These are phyloP conservation scores for Drosophila aff. DNA, from an alignment of 1,140 invertebrate genomes.

Conservation along the genomic window DNA sequence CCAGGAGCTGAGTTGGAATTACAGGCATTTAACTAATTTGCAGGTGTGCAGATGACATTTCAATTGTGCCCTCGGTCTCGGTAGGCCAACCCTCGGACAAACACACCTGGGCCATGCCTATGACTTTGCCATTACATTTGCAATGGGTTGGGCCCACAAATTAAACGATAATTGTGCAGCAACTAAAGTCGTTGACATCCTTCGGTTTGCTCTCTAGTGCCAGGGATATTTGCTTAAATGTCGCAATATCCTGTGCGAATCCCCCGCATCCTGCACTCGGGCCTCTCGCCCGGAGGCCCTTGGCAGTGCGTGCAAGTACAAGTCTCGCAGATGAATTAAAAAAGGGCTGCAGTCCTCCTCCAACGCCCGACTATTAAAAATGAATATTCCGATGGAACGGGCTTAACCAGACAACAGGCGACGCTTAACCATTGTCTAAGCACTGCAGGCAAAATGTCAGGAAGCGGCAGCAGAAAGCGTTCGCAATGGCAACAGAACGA, in stretches of 20 bases:
- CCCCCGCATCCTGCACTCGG: conserved; percentile 36
- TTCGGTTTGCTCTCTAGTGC: conserved; percentile 18
- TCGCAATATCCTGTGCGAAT: conserved; percentile 59
- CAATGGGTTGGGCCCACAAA: background rate
- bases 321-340: conserved; percentile 68
- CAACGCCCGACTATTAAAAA: conserved; percentile 60
- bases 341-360: conserved; percentile 43
- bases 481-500: conserved; percentile 63
- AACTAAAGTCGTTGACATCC: conserved; percentile 63
- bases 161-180: conserved; percentile 58
- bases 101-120: background rate
- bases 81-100: conserved; percentile 8
- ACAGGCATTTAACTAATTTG: conserved; percentile 44
- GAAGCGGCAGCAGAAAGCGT: conserved; percentile 69
- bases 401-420: conserved; percentile 34
- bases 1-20: conserved; percentile 10
- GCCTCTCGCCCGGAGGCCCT: background rate
- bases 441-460: conserved; percentile 74
- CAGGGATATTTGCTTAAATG: conserved; percentile 58
- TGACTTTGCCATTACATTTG: background rate
- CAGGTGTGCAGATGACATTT: conserved; percentile 49
- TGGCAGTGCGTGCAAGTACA: conserved; percentile 56
- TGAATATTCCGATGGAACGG: conserved; percentile 52
- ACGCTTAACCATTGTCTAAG: conserved; percentile 75
- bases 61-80: conserved; percentile 18